These are phyloP conservation scores for Strigamia maritima DNA, from an alignment of 2,888 invertebrate genomes.

Conservation along the genomic window DNA sequence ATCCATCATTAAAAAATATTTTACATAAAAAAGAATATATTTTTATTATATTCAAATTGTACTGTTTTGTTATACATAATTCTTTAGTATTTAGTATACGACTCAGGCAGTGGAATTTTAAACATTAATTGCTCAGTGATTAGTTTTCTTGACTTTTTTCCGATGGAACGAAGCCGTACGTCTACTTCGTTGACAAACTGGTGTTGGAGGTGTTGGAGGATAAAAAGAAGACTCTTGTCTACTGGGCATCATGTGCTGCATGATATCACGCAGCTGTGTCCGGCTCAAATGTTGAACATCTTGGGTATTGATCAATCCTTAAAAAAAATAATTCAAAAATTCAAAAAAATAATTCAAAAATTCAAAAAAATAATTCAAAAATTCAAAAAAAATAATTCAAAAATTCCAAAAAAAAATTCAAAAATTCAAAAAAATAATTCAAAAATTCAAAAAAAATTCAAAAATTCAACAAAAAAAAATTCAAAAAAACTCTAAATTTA, in stretches of 20 bases:
- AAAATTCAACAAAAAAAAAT: too few relatives aligned
- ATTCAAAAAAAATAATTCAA: too few relatives aligned
- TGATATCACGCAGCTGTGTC: neutral
- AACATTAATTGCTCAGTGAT: neutral
- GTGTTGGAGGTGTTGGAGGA: neutral
- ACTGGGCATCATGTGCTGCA: constrained; percentile 2
- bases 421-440: too few relatives aligned
- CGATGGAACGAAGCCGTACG: neutral
- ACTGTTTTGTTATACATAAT: neutral
- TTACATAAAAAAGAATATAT: neutral
- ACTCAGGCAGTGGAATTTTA: neutral
- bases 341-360: too few relatives aligned
- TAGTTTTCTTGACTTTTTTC: neutral
- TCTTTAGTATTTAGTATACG: neutral
- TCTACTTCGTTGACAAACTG: neutral
- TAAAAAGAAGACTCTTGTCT: neutral
- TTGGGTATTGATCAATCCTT: neutral
- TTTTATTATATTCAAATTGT: neutral
- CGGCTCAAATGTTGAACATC: neutral
- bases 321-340: neutral
- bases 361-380: too few relatives aligned
- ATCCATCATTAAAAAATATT: neutral
- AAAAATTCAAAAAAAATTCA: too few relatives aligned
- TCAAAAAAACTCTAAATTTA: too few relatives aligned
- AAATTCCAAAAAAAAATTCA: too few relatives aligned